Evolutionary conservation across 2,113 vertebrate species (phyloP), one percentile per base, ranked within the genome.

Genomic region (Hippocampus comes): DNA sequence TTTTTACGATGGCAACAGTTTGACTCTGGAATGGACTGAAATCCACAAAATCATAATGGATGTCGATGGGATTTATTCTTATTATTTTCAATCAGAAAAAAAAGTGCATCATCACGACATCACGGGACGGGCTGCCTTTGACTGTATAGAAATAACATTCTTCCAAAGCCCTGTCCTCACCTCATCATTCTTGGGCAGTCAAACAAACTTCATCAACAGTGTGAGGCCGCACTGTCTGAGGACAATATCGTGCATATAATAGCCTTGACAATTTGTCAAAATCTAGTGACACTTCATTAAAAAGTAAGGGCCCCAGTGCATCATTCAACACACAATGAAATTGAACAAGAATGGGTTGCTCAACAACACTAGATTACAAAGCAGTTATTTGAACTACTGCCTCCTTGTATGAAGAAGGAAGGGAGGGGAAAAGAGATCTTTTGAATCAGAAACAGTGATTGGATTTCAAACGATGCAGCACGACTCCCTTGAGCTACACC

Each of bases 251-350:
- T 63, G 2, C 38, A 34, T 63, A 41, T 63, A 38, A 63, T 63
- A 63, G 61, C 61, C 38, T 42, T 21, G 61, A 38, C 38, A 42
- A 63, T 63, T 63, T 63, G 61, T 63, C 61, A 42, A 30, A 63
- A 41, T 41, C 30, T 41, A 42, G 18, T 63, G 25, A 63, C 34
- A 63, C 38, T 41, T 63, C 61, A 21, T 41, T 11, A 63, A 63
- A 41, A 63, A 63, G 20, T 38, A n/a, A 63, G 61, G 61, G 61
- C 61, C 61, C 42, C 61, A 20, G 4, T n/a, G 18, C 15, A 30
- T 63, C 38, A 63, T 63, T 63, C 27, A 63, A 38, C 27, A 6
- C 17, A 63, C 60, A 57, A 63, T 63, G 60, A 38, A 63, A 38
- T 63, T 6, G 17, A 63, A 18, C 27, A 63, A 57, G 55, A 57